Conservation (phyloP, 2,113 vertebrate genomes). For the human (Homo sapiens) region DNA sequence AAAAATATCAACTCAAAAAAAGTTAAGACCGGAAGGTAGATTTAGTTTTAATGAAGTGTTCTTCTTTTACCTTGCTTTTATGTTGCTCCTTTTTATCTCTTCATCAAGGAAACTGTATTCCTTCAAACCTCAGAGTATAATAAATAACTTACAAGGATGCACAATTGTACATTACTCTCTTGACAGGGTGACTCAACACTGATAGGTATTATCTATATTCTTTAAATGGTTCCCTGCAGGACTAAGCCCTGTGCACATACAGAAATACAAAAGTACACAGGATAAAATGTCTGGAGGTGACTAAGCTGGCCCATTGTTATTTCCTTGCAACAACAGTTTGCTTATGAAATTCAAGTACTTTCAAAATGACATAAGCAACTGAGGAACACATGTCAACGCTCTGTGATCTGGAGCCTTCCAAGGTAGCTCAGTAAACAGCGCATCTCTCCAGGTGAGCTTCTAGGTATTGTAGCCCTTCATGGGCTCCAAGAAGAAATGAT, state of each 20-base stretch:
- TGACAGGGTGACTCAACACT: slow-evolving; percentile 62
- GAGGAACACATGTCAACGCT: neutral
- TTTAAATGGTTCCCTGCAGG: slow-evolving; percentile 61
- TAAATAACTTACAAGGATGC: slow-evolving; percentile 73
- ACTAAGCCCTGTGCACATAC: neutral
- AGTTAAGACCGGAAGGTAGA: slow-evolving; percentile 66
- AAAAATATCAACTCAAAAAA: neutral
- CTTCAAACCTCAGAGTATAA: slow-evolving; percentile 55
- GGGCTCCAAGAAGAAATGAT: neutral
- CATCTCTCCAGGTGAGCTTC: neutral
- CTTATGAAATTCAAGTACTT: slow-evolving; percentile 19
- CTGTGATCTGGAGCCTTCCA: neutral
- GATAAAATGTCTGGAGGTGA: neutral
- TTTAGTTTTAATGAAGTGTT: slow-evolving; percentile 68
- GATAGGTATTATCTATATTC: slow-evolving; percentile 63
- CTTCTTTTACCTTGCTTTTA: slow-evolving; percentile 72
- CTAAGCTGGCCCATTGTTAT: neutral
- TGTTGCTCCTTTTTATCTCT: slow-evolving; percentile 75
- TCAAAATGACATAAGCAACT: neutral
- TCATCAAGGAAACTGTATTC: slow-evolving; percentile 75
- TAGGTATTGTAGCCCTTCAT: neutral
- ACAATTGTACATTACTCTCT: neutral
- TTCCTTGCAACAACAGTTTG: neutral
- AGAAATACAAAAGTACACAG: slow-evolving; percentile 37
- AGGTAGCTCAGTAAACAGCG: neutral